Evolutionary conservation across 1,140 invertebrate species (phyloP).

Genomic region (Hypothenemus hampei): DNA sequence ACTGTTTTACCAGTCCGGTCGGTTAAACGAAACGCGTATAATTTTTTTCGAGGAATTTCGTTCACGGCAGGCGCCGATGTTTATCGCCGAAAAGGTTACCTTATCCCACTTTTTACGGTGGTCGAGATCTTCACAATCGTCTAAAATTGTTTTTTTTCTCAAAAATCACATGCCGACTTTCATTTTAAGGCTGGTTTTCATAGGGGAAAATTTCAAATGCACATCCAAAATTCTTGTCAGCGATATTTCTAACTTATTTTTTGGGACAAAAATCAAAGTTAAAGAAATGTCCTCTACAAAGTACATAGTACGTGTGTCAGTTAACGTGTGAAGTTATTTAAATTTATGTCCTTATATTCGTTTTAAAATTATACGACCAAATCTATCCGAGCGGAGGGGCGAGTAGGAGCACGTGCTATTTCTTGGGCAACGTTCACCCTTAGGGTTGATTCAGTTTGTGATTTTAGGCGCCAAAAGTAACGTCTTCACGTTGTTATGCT

Average conservation of each 20-base stretch:
- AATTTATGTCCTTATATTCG: slow-evolving; percentile 20
- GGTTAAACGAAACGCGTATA: neutral
- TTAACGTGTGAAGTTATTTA: slow-evolving; percentile 16
- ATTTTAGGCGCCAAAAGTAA: slow-evolving; percentile 19
- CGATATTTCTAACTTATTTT: too few relatives aligned
- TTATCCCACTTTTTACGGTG: slow-evolving; percentile 2
- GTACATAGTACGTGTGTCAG: slow-evolving; percentile 9
- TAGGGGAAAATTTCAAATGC: too few relatives aligned
- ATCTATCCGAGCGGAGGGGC: slow-evolving; percentile 5
- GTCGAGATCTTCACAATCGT: neutral
- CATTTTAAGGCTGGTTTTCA: too few relatives aligned
- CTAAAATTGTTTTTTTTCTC: neutral
- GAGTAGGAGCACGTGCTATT: slow-evolving; percentile 18
- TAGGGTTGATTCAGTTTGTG: slow-evolving; percentile 18
- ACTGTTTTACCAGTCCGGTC: neutral
- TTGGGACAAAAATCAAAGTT: too few relatives aligned
- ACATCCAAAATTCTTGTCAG: too few relatives aligned
- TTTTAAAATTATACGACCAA: slow-evolving; percentile 9
- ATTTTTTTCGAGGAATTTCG: slow-evolving; percentile 15
- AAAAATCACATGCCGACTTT: neutral
- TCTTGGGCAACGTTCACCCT: neutral
- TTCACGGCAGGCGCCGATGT: slow-evolving; percentile 10
- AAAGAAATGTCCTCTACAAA: too few relatives aligned
- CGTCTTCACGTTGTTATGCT: slow-evolving; percentile 9
- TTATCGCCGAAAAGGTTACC: slow-evolving; percentile 12